These are phyloP conservation scores for Rhineura floridana DNA, from an alignment of 2,113 vertebrate genomes.

Conservation along the genomic window DNA sequence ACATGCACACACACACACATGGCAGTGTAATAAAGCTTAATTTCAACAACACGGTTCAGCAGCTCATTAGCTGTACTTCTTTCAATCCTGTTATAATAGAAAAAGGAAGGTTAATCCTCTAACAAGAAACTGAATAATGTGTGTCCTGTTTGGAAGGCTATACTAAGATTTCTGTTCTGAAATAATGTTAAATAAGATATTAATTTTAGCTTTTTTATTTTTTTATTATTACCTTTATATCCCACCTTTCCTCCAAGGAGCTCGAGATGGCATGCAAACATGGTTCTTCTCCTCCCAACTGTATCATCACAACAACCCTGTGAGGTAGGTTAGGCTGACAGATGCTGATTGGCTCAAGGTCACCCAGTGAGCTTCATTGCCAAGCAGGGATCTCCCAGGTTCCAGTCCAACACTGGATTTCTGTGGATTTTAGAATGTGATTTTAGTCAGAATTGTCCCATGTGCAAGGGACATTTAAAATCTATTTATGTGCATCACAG, in stretches of 20 bases:
- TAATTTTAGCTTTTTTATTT: too few species aligned
- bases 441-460: background rate
- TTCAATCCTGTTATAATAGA: slow-evolving; percentile 71
- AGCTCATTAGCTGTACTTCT: slow-evolving; percentile 80
- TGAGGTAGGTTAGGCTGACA: too few species aligned
- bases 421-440: background rate
- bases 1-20: slow-evolving; percentile 64
- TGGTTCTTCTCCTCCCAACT: too few species aligned
- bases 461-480: background rate
- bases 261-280: too few species aligned
- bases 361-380: too few species aligned
- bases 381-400: too few species aligned
- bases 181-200: too few species aligned
- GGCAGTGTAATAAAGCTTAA: slow-evolving; percentile 83
- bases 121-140: slow-evolving; percentile 72
- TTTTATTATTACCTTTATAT: too few species aligned
- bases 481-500: background rate
- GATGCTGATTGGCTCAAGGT: too few species aligned
- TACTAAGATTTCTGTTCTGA: background rate
- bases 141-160: background rate
- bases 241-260: too few species aligned
- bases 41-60: slow-evolving; percentile 85
- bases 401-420: too few species aligned
- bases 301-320: too few species aligned
- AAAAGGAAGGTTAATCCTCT: slow-evolving; percentile 60